Conservation (phyloP, 2,113 vertebrate species). For the Brienomyrus longianalis region DNA sequence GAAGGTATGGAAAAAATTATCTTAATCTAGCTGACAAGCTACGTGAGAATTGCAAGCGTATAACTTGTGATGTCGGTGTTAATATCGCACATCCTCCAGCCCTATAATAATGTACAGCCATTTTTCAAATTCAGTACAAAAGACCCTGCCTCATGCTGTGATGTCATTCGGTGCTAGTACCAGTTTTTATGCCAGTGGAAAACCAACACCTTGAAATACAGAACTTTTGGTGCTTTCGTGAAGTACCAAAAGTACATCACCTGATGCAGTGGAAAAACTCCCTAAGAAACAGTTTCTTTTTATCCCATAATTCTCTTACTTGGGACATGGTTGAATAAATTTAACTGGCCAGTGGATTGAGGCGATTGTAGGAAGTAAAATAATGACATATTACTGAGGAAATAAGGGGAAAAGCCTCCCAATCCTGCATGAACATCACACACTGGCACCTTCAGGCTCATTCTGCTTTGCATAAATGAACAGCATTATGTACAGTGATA, state of each 20-base stretch:
- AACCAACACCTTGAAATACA: background rate
- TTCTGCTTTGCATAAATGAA: background rate
- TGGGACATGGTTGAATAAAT: too few species aligned
- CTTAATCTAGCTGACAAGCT: background rate
- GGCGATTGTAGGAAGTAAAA: background rate
- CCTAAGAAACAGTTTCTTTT: background rate
- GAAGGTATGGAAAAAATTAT: background rate
- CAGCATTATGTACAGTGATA: background rate
- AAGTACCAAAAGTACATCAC: background rate
- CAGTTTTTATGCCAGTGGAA: background rate
- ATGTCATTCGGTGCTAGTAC: background rate
- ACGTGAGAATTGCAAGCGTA: background rate
- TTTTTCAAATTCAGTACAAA: background rate
- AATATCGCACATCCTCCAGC: background rate
- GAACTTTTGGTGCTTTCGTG: background rate
- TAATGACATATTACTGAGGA: background rate
- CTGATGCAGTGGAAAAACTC: background rate
- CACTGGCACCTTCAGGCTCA: background rate
- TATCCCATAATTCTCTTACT: too few species aligned
- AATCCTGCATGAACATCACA: background rate
- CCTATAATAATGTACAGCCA: background rate
- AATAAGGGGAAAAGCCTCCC: background rate
- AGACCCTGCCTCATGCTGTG: background rate
- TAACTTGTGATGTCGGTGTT: background rate
- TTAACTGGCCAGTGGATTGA: too few species aligned